phyloP scores from a whole-genome alignment of 2,888 invertebrate genomes.

The Microplitis manilae region DNA sequence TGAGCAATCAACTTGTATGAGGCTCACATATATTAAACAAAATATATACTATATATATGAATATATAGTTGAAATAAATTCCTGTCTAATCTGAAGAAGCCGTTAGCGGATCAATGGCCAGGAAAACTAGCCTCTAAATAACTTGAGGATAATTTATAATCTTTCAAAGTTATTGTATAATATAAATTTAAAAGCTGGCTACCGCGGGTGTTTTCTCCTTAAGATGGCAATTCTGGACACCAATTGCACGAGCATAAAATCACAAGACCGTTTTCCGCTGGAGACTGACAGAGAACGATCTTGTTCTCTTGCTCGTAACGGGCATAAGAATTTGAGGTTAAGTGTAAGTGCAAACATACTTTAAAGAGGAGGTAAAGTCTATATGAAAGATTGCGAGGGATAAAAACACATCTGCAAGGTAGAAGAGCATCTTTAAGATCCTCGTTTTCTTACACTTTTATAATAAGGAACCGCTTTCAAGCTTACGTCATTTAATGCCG shows the following conservation, averaged over 20 bases:
- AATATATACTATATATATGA: constrained; percentile 27
- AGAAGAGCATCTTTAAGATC: not conserved
- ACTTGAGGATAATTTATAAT: not conserved
- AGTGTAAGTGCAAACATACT: constrained; percentile 53
- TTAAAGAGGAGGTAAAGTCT: constrained; percentile 40
- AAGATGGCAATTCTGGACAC: too few species aligned
- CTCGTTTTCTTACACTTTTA: constrained; percentile 40
- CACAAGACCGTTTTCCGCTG: too few species aligned
- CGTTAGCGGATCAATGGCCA: not conserved
- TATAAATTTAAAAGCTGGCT: constrained; percentile 2
- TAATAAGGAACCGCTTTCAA: too few species aligned
- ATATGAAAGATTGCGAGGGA: too few species aligned
- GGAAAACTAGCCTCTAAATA: not conserved
- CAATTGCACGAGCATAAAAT: too few species aligned
- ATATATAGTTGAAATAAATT: constrained; percentile 4
- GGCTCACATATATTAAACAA: not conserved
- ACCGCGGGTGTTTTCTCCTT: not conserved
- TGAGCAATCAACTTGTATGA: too few species aligned
- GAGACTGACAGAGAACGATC: too few species aligned
- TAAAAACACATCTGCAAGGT: constrained; percentile 6
- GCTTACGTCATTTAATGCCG: too few species aligned
- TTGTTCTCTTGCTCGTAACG: not conserved
- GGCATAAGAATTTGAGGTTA: constrained; percentile 32
- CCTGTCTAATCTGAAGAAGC: not conserved
- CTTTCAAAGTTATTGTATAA: not conserved